These are phyloP conservation scores for Chromoteleia sp. DNA, from an alignment of 2,888 invertebrate genomes.

Conservation along the genomic window DNA sequence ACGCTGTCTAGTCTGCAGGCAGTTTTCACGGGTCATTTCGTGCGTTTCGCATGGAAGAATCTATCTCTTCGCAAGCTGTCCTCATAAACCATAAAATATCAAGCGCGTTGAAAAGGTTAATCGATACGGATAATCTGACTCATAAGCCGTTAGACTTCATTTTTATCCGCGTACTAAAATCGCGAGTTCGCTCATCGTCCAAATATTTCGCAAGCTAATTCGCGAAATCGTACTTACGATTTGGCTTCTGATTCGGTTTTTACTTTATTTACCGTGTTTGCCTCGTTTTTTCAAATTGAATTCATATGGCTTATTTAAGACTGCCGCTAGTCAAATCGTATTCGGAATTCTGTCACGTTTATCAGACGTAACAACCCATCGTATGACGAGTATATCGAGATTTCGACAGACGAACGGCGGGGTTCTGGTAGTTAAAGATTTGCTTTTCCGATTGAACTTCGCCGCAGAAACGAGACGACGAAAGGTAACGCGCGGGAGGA, in stretches of 20 bases:
- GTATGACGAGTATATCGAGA: constrained; percentile 76
- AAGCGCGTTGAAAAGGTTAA: constrained; percentile 68
- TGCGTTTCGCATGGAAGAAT: constrained; percentile 71
- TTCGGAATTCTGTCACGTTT: constrained; percentile 39
- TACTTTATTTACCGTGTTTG: constrained; percentile 33
- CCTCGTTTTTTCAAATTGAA: constrained; percentile 54
- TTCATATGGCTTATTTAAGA: constrained; percentile 25
- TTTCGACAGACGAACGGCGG: constrained; percentile 60
- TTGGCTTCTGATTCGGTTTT: constrained; percentile 21
- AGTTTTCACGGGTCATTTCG: constrained; percentile 75
- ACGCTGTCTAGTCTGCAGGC: constrained; percentile 64
- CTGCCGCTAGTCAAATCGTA: constrained; percentile 32
- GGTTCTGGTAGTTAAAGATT: constrained; percentile 79
- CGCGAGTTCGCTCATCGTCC: background rate
- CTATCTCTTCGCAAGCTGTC: constrained; percentile 67
- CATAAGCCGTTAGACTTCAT: constrained; percentile 40
- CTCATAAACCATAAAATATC: constrained; percentile 70
- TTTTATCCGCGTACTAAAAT: constrained; percentile 21
- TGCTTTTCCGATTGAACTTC: constrained; percentile 83
- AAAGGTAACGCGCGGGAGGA: constrained; percentile 56
- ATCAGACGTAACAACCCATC: constrained; percentile 45
- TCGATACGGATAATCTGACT: constrained; percentile 63
- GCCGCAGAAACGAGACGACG: constrained; percentile 73
- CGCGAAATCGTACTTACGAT: constrained; percentile 24
- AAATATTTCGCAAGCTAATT: constrained; percentile 22